Percentiles rank a stretch among this genome's conserved stretches.
These are phyloP conservation scores for Nipponacmea schrenckii DNA, from an alignment of 2,888 invertebrate genomes.

Conservation along the genomic window DNA sequence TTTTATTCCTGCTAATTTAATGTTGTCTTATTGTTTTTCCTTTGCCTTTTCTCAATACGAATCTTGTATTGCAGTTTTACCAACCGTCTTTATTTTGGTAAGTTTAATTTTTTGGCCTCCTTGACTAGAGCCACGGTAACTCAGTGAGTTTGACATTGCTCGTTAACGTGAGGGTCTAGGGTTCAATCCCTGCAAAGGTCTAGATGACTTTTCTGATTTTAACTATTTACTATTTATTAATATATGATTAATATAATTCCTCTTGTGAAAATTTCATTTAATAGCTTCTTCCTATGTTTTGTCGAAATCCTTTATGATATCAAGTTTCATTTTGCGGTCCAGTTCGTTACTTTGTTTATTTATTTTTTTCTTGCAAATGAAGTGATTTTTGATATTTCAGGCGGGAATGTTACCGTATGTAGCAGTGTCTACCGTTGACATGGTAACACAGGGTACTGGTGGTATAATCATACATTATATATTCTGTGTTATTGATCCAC, in stretches of 20 bases:
- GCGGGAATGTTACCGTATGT: conserved; percentile 80
- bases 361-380: too few relatives aligned
- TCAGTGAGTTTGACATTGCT: background rate
- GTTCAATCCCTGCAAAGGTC: too few relatives aligned
- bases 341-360: background rate
- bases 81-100: conserved; percentile 55
- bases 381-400: conserved; percentile 45
- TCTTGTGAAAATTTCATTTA: too few relatives aligned
- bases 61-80: conserved; percentile 79
- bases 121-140: too few relatives aligned
- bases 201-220: too few relatives aligned
- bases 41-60: conserved; percentile 86
- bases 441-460: conserved; percentile 57
- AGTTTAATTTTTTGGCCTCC: conserved; percentile 29
- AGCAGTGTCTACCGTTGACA: conserved; percentile 78
- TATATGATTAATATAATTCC: too few relatives aligned
- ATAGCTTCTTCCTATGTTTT: too few relatives aligned
- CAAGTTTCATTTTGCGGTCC: too few relatives aligned
- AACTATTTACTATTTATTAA: too few relatives aligned
- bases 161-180: too few relatives aligned
- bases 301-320: too few relatives aligned
- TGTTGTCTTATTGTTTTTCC: conserved; percentile 81
- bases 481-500: conserved; percentile 80
- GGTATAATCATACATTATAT: conserved; percentile 79
- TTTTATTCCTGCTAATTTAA: conserved; percentile 80